Evolutionary conservation across 2,113 vertebrate species (phyloP), one percentile per base, ranked within the genome.

Genomic region (Sinocyclocheilus rhinocerous): DNA sequence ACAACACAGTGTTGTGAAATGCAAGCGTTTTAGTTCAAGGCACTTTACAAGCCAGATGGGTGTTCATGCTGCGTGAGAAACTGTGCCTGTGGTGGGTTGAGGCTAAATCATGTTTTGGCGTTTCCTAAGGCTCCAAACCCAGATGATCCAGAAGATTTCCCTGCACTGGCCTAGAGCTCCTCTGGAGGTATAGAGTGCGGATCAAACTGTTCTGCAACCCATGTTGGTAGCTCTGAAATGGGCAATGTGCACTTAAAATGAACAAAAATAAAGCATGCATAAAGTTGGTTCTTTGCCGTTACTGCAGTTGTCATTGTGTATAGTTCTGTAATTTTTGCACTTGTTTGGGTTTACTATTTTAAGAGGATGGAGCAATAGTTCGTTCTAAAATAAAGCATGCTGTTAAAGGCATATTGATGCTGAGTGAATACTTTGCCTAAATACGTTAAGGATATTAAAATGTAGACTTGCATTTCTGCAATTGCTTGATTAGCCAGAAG

Each of bases 81-180:
- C 15, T 1, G 16, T 55, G 75, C 20, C 39, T n/a, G 39, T 50
- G n/a, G 45, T 36, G 76, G 81, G 59, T 52, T 13, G 50, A 29
- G 69, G 48, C 8, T 77, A 73, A 79, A 59, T 78, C 15, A 26
- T 77, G n/a, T 79, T 72, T 83, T 48, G 20, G 20, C 42, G 18
- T 72, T 73, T 76, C 39, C 83, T 16, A 50, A 96, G 94, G 95
- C 93, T 42, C 97, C 97, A 65, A 95, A 99, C 90, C 97, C 97
- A 0, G 96, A 99, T 85, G 96, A 99, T 89, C 97, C 96, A 2
- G 97, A 99, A 84, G 96, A 98, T 89, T 99, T 99, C 85, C 98
- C 97, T 0, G 98, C 97, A 52, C 93, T 99, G 87, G 92, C 93
- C 8, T 97, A 91, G 95, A 36, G 33, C 48, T 12, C 29, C 67